phyloP scores from a whole-genome alignment of 2,888 invertebrate genomes.

The Pammene fasciana region DNA sequence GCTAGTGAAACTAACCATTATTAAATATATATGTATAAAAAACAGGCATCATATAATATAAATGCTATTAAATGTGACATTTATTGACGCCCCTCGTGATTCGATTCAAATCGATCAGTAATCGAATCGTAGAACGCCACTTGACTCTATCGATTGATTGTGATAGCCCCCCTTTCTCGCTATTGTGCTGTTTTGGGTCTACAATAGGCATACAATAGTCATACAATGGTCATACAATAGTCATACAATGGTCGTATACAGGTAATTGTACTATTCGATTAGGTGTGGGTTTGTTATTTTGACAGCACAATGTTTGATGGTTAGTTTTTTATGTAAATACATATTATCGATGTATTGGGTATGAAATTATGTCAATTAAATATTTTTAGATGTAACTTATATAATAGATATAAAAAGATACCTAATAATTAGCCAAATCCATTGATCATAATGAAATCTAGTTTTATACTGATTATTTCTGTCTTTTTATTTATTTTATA shows the following conservation, averaged over 20 bases:
- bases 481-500: too few species aligned
- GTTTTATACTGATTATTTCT: too few species aligned
- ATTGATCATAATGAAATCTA: too few species aligned
- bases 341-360: not conserved
- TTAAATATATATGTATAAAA: too few species aligned
- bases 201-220: slow-evolving; percentile 25
- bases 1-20: too few species aligned
- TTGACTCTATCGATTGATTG: slow-evolving; percentile 66
- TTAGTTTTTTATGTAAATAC: not conserved
- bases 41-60: too few species aligned
- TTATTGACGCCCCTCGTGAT: slow-evolving; percentile 42
- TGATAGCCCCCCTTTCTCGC: slow-evolving; percentile 51
- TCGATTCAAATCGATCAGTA: slow-evolving; percentile 56
- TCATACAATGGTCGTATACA: slow-evolving; percentile 23
- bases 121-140: slow-evolving; percentile 62
- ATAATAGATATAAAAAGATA: not conserved
- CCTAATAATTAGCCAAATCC: too few species aligned
- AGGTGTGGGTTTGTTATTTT: slow-evolving; percentile 38
- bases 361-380: not conserved
- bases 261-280: slow-evolving; percentile 35
- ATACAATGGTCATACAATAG: slow-evolving; percentile 19
- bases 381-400: too few species aligned
- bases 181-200: slow-evolving; percentile 50
- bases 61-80: slow-evolving; percentile 1
- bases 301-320: slow-evolving; percentile 20